Evolutionary conservation across 2,888 invertebrate genomes (phyloP).

Genomic region (Cyrtodaria siliqua): DNA sequence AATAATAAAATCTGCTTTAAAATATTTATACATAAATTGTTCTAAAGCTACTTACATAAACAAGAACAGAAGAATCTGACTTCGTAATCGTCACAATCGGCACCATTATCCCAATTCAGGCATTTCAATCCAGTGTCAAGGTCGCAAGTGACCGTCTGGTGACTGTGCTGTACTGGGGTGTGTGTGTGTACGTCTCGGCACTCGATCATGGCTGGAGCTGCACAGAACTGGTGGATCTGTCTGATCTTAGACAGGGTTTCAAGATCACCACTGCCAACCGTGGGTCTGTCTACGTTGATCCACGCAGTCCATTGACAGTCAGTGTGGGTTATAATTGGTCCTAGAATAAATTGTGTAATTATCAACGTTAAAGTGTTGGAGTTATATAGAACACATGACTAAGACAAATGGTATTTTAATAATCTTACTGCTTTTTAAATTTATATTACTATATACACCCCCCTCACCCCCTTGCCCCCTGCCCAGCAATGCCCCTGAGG

Average conservation of each 20-base stretch:
- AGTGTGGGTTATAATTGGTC: conserved; percentile 64
- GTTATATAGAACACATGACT: too few species aligned
- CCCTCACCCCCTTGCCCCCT: too few species aligned
- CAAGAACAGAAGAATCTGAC: too few species aligned
- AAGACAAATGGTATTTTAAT: too few species aligned
- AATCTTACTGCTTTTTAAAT: too few species aligned
- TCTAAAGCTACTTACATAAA: too few species aligned
- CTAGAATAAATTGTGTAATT: too few species aligned
- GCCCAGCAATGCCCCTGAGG: too few species aligned
- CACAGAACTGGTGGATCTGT: conserved; percentile 72
- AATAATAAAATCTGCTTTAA: too few species aligned
- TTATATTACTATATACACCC: too few species aligned
- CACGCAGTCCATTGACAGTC: conserved; percentile 82
- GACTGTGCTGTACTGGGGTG: conserved; percentile 89
- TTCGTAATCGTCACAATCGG: conserved; percentile 73
- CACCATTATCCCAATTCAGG: conserved; percentile 72
- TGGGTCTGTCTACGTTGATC: conserved; percentile 78
- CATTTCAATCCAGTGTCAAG: conserved; percentile 74
- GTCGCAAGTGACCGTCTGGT: conserved; percentile 92
- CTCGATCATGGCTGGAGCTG: conserved; percentile 88
- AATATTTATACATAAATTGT: too few species aligned
- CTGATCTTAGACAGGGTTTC: conserved; percentile 77
- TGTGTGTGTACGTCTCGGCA: conserved; percentile 91
- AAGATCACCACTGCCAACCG: conserved; percentile 77
- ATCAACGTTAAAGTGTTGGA: too few species aligned